Evolutionary conservation across 2,797 vertebrate species (phyloP).

Genomic region (Hemibagrus guttatus): DNA sequence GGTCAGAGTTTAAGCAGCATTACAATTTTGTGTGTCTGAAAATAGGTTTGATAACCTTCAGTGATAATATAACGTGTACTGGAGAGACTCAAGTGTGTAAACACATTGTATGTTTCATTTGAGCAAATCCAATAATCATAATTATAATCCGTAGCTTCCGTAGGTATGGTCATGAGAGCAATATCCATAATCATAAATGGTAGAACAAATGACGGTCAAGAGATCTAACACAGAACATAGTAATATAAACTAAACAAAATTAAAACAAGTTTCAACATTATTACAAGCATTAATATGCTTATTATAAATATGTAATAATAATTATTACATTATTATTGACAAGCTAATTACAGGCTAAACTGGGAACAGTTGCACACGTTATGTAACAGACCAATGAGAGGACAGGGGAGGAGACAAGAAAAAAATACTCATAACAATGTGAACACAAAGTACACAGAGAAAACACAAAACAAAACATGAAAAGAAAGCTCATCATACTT

Average conservation of each 20-base stretch:
- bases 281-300: no score
- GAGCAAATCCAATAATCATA: background rate
- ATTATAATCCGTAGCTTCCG: background rate
- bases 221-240: background rate
- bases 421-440: background rate
- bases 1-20: conserved; percentile 43
- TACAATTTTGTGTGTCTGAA: conserved; percentile 33
- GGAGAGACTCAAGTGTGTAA: background rate
- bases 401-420: background rate
- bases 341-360: background rate
- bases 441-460: background rate
- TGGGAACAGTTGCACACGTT: background rate
- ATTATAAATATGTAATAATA: no score
- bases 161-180: no score
- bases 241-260: background rate
- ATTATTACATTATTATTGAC: no score
- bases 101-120: background rate
- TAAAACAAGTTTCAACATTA: background rate
- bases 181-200: background rate
- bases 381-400: background rate
- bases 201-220: background rate
- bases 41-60: background rate
- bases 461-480: background rate
- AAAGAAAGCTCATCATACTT: background rate
- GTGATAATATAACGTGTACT: background rate